phyloP scores from a whole-genome alignment of 2,888 invertebrate species.

The Amblyjoppa fuscipennis region DNA sequence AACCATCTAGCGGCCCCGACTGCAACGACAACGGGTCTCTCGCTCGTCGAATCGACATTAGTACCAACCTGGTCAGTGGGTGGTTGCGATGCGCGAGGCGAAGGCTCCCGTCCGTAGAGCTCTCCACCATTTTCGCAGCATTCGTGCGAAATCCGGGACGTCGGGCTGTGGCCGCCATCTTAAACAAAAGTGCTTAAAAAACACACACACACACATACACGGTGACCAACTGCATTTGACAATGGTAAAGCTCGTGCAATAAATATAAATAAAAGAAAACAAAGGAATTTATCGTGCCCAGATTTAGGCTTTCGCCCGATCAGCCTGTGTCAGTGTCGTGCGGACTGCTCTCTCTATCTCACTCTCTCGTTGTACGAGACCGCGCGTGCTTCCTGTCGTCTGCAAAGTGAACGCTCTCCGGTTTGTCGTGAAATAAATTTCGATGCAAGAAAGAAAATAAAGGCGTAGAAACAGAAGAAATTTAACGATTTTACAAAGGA shows the following conservation, averaged over 20 bases:
- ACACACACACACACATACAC: neutral
- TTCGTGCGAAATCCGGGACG: slow-evolving; percentile 79
- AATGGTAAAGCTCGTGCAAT: neutral
- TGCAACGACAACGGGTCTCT: neutral
- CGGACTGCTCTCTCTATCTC: neutral
- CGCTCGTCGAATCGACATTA: slow-evolving; percentile 24
- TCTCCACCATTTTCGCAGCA: slow-evolving; percentile 78
- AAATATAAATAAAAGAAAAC: neutral
- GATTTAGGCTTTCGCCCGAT: neutral
- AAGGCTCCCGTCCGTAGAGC: slow-evolving; percentile 63
- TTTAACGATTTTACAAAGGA: slow-evolving; percentile 12
- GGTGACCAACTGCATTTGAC: neutral
- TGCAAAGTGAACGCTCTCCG: slow-evolving; percentile 66
- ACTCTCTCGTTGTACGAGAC: slow-evolving; percentile 5
- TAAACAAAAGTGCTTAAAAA: slow-evolving; percentile 70
- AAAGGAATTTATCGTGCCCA: slow-evolving; percentile 1
- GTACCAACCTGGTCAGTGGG: slow-evolving; percentile 65
- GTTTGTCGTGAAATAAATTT: slow-evolving; percentile 20
- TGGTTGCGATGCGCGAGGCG: slow-evolving; percentile 68
- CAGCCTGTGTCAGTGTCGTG: slow-evolving; percentile 7
- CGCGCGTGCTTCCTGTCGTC: slow-evolving; percentile 68
- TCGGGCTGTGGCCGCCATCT: slow-evolving; percentile 80
- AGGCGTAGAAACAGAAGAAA: slow-evolving; percentile 17
- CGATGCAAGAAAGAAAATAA: neutral
- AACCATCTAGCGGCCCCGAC: slow-evolving; percentile 40